Evolutionary conservation across 64 coral and sea anemone species (phyloP).

Genomic region (Stichodactyla helianthus): DNA sequence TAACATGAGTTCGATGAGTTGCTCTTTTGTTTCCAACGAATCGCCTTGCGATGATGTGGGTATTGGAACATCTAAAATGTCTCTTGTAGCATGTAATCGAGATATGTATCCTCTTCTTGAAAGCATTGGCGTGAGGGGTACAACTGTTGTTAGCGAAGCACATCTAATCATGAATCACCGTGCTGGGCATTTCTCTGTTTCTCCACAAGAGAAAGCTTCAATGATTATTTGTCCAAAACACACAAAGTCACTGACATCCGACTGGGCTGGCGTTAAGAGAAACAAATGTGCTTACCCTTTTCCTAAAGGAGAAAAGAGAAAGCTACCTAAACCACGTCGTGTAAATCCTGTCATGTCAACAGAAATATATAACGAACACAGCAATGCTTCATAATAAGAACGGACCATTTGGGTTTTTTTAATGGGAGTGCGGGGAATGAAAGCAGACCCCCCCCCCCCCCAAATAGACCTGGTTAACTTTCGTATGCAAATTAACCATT

Average conservation of each 20-base stretch:
- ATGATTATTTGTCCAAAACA: constrained; percentile 40
- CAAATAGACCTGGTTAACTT: no score
- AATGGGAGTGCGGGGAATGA: no score
- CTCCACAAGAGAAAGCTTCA: not conserved
- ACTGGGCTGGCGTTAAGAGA: constrained; percentile 23
- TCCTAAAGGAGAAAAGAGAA: not conserved
- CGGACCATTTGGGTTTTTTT: no score
- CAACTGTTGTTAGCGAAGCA: not conserved
- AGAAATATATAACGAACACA: constrained; percentile 21
- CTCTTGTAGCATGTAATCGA: constrained; percentile 21
- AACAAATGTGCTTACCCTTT: constrained; percentile 20
- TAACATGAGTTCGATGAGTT: constrained; percentile 14
- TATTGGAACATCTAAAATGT: constrained; percentile 2
- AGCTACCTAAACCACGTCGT: not conserved
- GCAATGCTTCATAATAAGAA: no score
- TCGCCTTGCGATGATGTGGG: constrained; percentile 16
- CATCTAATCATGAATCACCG: constrained; percentile 22
- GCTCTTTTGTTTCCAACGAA: constrained; percentile 2
- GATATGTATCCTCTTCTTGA: constrained; percentile 2
- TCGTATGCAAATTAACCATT: no score
- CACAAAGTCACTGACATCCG: constrained; percentile 21
- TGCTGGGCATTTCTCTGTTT: not conserved
- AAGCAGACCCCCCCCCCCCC: no score
- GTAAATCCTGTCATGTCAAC: constrained; percentile 24
- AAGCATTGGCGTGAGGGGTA: not conserved